Evolutionary conservation across 2,797 vertebrate species (phyloP).

Genomic region (Hemitrygon akajei): DNA sequence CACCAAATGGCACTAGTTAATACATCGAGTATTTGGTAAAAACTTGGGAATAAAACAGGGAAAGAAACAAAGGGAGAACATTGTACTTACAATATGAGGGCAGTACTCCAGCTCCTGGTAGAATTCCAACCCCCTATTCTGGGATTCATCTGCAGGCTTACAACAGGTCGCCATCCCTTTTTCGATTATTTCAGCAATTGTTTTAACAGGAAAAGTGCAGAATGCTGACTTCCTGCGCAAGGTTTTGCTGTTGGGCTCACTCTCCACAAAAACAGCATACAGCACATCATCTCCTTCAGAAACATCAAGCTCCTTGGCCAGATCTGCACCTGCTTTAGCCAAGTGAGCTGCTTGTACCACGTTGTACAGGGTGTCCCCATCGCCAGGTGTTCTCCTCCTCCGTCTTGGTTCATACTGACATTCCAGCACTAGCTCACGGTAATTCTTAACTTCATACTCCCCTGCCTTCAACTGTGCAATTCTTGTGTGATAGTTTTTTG

Average conservation of each 20-base stretch:
- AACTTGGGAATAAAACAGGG: not conserved
- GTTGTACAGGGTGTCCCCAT: slow-evolving; percentile 66
- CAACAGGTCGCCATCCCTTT: slow-evolving; percentile 77
- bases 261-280: slow-evolving; percentile 74
- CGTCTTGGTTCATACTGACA: slow-evolving; percentile 80
- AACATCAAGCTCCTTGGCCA: slow-evolving; percentile 71
- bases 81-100: slow-evolving; percentile 73
- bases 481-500: slow-evolving; percentile 66
- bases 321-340: slow-evolving; percentile 60
- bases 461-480: slow-evolving; percentile 68
- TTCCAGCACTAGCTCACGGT: slow-evolving; percentile 79
- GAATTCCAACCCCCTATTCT: slow-evolving; percentile 73
- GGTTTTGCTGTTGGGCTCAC: slow-evolving; percentile 46
- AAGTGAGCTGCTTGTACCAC: slow-evolving; percentile 78
- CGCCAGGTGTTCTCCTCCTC: slow-evolving; percentile 48
- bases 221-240: slow-evolving; percentile 66
- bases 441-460: slow-evolving; percentile 58
- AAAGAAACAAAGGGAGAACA: not conserved
- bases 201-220: slow-evolving; percentile 77
- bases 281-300: slow-evolving; percentile 66
- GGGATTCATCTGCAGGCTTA: slow-evolving; percentile 47
- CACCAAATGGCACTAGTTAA: not conserved
- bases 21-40: not conserved
- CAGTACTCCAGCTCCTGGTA: slow-evolving; percentile 79
- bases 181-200: slow-evolving; percentile 68